A percentile compares a stretch with the other conserved stretches of the same genome.
Evolutionary conservation across 2,888 invertebrate genomes (phyloP).

Genomic region (Drosophila kanekoi): DNA sequence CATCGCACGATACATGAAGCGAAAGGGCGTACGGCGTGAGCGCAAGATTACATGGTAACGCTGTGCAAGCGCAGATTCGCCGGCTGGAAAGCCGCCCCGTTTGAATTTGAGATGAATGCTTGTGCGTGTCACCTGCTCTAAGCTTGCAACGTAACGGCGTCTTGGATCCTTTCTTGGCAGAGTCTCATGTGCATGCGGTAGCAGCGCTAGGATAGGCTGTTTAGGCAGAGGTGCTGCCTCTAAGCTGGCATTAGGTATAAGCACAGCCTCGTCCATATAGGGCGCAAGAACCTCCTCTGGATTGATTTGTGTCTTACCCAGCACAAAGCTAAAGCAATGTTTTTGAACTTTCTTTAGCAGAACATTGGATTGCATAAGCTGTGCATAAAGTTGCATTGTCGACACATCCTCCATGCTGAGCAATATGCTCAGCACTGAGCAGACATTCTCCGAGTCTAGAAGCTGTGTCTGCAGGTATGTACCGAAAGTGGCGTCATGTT

Average conservation of each 20-base stretch:
- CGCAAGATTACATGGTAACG: slow-evolving; percentile 63
- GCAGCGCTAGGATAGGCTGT: slow-evolving; percentile 44
- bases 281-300: slow-evolving; percentile 64
- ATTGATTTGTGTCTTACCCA: slow-evolving; percentile 24
- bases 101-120: slow-evolving; percentile 40
- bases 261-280: slow-evolving; percentile 66
- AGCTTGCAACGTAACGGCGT: slow-evolving; percentile 49
- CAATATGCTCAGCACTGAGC: slow-evolving; percentile 61
- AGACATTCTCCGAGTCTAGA: slow-evolving; percentile 60
- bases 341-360: slow-evolving; percentile 5
- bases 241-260: slow-evolving; percentile 63
- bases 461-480: slow-evolving; percentile 47
- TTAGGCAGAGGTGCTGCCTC: slow-evolving; percentile 33
- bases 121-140: slow-evolving; percentile 58
- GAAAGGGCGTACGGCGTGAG: slow-evolving; percentile 64
- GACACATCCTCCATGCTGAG: slow-evolving; percentile 80
- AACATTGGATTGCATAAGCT: slow-evolving; percentile 52
- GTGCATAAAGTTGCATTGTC: slow-evolving; percentile 54
- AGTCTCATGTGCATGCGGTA: slow-evolving; percentile 54
- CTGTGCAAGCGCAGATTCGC: neutral
- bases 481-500: slow-evolving; percentile 19
- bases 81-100: neutral
- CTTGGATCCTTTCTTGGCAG: slow-evolving; percentile 12
- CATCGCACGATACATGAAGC: slow-evolving; percentile 76
- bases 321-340: slow-evolving; percentile 18